A percentile compares a stretch with the other conserved stretches of the same genome.
Conservation (phyloP, 64 coral and sea anemone species). For the Porites lutea region DNA sequence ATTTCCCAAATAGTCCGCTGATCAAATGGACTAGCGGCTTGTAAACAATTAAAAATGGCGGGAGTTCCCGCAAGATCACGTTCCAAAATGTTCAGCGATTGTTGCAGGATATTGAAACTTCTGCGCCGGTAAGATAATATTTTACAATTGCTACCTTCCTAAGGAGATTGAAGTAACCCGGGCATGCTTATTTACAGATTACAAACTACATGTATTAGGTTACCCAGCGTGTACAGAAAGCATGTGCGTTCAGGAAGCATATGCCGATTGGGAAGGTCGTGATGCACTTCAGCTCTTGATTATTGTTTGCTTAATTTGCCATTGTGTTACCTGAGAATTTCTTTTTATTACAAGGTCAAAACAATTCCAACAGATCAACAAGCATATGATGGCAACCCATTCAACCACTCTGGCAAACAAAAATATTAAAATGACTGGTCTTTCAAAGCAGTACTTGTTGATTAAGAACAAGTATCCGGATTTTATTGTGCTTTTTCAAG, state of each 20-base stretch:
- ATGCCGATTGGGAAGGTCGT: too few species aligned
- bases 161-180: too few species aligned
- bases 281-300: too few species aligned
- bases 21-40: not conserved
- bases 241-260: too few species aligned
- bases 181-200: too few species aligned
- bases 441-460: slow-evolving; percentile 70
- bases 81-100: not conserved
- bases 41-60: slow-evolving; percentile 77
- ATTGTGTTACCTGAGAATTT: too few species aligned
- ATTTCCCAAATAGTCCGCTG: slow-evolving; percentile 17
- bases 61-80: slow-evolving; percentile 11
- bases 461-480: slow-evolving; percentile 85
- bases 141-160: not conserved
- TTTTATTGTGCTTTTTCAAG: slow-evolving; percentile 91
- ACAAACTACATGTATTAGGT: too few species aligned
- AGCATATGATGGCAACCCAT: not conserved
- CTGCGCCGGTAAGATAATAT: not conserved
- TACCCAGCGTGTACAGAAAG: too few species aligned
- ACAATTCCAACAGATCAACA: not conserved
- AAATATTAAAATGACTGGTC: slow-evolving; percentile 72
- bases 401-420: not conserved
- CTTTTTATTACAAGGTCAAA: not conserved
- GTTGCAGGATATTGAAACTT: not conserved
- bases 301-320: too few species aligned